Base-by-base conservation (phyloP, 2,888 invertebrate species). In the Eurytoma adleriae region DNA sequence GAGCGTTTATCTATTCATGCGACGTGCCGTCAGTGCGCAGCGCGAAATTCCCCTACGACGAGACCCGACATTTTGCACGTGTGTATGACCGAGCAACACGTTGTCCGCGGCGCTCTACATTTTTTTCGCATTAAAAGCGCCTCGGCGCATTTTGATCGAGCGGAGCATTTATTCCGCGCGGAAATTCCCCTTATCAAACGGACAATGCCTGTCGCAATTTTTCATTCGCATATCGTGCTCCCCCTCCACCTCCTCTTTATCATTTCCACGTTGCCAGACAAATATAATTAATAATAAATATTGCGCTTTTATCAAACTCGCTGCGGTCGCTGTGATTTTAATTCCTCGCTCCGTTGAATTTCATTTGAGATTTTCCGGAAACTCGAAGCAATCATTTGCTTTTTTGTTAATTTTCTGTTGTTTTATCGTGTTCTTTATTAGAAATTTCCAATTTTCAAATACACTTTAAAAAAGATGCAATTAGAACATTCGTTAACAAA, bases 1-100 rank as follows among this genome's bases (percentile, higher is more conserved):
- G 13, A 14, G 16, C 54, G 74, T 66, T 79, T 77, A 74, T 77
- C 74, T 78, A 83, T 79, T 81, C 62, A 81, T 71, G 20, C 61
- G 72, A 72, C 57, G 72, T 18, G 68, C 57, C 10, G 61, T 74
- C 79, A 48, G 52, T 40, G 66, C 3, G 27, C 7, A 4, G 27
- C 12, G 18, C 62, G 27, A 57, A 73, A 64, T 64, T 62, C 66
- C 54, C 68, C 54, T 16, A 48, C 68, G 54, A 52, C 40, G 57
- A 57, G 61, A 71, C 56, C 12, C 27, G 68, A 61, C 18, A n/a
- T 13, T 30, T n/a, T 27, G 61, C 48, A 24, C 50, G 40, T 61
- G 30, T 48, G 61, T 54, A 68, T 27, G 59, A 27, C 27, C 27
- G n/a, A 62, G 54, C 54, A 54, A 54, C 54, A 54, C 54, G 54